phyloP scores from a whole-genome alignment of 2,888 invertebrate genomes.

The Isoperla grammatica region DNA sequence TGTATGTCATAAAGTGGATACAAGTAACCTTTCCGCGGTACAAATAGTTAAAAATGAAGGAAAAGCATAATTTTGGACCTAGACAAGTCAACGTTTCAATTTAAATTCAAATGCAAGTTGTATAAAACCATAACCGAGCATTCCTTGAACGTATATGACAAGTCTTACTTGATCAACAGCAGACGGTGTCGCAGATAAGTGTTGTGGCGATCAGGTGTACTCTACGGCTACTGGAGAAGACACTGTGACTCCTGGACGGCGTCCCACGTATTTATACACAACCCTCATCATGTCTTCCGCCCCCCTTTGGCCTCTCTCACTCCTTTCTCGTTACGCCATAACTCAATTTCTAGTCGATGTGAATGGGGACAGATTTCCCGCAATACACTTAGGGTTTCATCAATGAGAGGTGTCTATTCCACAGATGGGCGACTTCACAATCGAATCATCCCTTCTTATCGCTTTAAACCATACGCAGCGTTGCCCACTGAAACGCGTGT shows the following conservation, averaged over 20 bases:
- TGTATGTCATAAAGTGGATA: no score
- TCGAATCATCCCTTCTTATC: slow-evolving; percentile 21
- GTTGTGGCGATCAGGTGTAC: neutral
- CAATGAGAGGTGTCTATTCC: slow-evolving; percentile 10
- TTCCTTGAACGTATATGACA: no score
- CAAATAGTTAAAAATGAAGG: no score
- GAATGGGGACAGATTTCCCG: slow-evolving; percentile 8
- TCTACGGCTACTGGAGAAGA: neutral
- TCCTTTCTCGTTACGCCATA: slow-evolving; percentile 4
- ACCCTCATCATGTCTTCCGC: neutral
- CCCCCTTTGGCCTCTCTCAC: no score
- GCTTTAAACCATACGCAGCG: neutral
- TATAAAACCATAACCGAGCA: no score
- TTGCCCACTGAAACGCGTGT: slow-evolving; percentile 12
- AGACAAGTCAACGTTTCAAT: no score
- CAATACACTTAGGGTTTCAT: slow-evolving; percentile 1
- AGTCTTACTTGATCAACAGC: no score
- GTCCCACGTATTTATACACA: slow-evolving; percentile 18
- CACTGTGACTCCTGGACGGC: neutral
- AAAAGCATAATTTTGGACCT: no score
- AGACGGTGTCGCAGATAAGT: neutral
- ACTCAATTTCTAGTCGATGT: slow-evolving; percentile 23
- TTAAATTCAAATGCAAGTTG: no score
- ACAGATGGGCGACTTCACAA: slow-evolving; percentile 9
- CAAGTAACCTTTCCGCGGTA: no score